phyloP scores from a whole-genome alignment of 2,113 vertebrate genomes.

The Anser cygnoides region DNA sequence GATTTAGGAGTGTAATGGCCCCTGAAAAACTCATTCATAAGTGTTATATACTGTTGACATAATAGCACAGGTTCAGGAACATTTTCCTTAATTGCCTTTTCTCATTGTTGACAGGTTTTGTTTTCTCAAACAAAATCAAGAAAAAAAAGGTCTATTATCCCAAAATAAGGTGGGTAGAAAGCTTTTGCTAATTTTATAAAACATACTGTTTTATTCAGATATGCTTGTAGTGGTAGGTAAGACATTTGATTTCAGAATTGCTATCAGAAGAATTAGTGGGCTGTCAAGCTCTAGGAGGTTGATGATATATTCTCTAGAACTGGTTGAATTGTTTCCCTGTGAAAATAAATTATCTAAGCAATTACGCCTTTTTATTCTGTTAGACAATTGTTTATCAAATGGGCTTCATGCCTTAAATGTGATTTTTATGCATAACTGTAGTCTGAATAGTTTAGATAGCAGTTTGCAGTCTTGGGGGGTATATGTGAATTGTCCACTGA shows the following conservation, averaged over 20 bases:
- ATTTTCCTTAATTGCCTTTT: constrained; percentile 25
- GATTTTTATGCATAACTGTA: constrained; percentile 34
- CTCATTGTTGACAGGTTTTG: constrained; percentile 17
- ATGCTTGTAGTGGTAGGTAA: neutral
- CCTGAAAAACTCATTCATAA: constrained; percentile 22
- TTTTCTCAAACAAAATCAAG: constrained; percentile 8
- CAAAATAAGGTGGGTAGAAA: neutral
- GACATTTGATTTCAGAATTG: constrained; percentile 16
- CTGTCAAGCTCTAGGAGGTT: constrained; percentile 36
- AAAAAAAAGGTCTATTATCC: neutral
- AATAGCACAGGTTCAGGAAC: constrained; percentile 10
- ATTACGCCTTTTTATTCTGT: constrained; percentile 51
- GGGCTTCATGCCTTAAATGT: constrained; percentile 12
- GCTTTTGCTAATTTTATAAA: neutral
- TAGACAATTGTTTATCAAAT: constrained; percentile 45
- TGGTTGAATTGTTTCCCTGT: constrained; percentile 31
- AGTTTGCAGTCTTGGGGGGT: neutral
- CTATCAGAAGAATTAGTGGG: neutral
- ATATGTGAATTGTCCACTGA: neutral
- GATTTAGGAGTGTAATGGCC: constrained; percentile 18
- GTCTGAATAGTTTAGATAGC: neutral
- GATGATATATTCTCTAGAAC: constrained; percentile 48
- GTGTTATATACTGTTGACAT: constrained; percentile 8
- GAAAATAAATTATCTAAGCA: constrained; percentile 61
- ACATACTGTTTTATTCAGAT: neutral